A percentile compares a stretch with the other conserved stretches of the same genome.
Evolutionary conservation across 1,140 invertebrate genomes (phyloP).

Genomic region (Lanistes nyassanus): DNA sequence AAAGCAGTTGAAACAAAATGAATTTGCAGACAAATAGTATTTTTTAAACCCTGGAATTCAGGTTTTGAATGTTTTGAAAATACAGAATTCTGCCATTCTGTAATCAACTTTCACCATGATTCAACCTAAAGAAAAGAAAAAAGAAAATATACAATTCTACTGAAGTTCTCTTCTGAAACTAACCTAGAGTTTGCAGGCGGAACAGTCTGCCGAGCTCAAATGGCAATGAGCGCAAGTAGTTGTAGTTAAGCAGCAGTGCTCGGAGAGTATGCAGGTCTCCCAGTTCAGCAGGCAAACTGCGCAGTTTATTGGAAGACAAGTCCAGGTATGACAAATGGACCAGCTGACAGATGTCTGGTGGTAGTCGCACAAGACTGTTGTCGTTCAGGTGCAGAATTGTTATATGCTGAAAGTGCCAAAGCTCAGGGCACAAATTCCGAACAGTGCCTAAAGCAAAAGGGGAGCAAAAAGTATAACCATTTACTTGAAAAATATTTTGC

Average conservation of each 20-base stretch:
- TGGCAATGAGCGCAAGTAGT: slow-evolving; percentile 90
- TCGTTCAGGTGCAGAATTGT: slow-evolving; percentile 95
- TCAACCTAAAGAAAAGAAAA: too few species aligned
- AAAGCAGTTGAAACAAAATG: too few species aligned
- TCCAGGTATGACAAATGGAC: slow-evolving; percentile 87
- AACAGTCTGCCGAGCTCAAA: slow-evolving; percentile 98
- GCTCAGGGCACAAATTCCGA: slow-evolving; percentile 87
- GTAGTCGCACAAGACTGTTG: slow-evolving; percentile 89
- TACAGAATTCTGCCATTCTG: too few species aligned
- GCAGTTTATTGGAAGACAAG: slow-evolving; percentile 87
- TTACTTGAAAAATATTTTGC: too few species aligned
- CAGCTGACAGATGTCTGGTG: slow-evolving; percentile 86
- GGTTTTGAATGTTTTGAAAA: too few species aligned
- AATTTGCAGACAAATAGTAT: too few species aligned
- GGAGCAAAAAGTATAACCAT: too few species aligned
- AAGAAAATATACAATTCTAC: not conserved
- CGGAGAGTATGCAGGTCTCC: slow-evolving; percentile 94
- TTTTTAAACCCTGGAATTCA: too few species aligned
- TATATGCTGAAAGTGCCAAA: slow-evolving; percentile 91
- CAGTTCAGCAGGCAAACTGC: slow-evolving; percentile 92
- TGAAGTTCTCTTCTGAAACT: slow-evolving; percentile 21
- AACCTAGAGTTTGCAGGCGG: slow-evolving; percentile 82
- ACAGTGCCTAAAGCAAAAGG: slow-evolving; percentile 80
- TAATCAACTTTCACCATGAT: too few species aligned
- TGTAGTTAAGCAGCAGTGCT: slow-evolving; percentile 94